Conservation (phyloP, 2,113 vertebrate genomes). For the Epinephelus cyanopodus region DNA sequence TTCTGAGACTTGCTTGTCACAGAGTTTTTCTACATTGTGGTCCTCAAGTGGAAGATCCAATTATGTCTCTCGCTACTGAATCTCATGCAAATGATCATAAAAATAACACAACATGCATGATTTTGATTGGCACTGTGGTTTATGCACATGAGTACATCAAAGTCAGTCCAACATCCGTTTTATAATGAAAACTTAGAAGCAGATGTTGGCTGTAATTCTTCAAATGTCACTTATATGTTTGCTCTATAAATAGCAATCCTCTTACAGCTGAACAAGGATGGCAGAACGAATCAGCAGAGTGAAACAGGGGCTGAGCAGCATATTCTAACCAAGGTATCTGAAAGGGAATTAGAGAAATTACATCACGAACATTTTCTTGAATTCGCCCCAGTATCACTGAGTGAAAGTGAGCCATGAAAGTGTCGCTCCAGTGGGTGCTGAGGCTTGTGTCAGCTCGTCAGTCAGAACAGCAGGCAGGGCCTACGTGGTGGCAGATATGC, state of each 20-base stretch:
- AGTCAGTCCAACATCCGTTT: neutral
- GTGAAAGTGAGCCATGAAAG: slow-evolving; percentile 36
- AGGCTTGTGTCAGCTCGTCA: slow-evolving; percentile 43
- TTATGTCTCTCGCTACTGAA: neutral
- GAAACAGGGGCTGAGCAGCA: neutral
- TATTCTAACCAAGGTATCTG: neutral
- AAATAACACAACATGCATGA: slow-evolving; percentile 3
- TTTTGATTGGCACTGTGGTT: slow-evolving; percentile 7
- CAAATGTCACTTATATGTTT: slow-evolving; percentile 6
- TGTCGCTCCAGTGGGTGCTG: slow-evolving; percentile 41
- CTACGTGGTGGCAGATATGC: slow-evolving; percentile 1
- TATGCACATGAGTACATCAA: neutral
- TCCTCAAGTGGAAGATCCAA: neutral
- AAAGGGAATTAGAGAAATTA: neutral
- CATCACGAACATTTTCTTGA: neutral
- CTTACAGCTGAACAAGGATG: neutral
- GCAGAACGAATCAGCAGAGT: neutral
- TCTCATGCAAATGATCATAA: neutral
- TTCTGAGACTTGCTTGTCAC: neutral
- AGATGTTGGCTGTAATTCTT: neutral
- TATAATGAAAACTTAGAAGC: neutral
- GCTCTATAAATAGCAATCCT: slow-evolving; percentile 6
- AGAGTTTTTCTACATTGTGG: neutral
- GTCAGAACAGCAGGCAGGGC: slow-evolving; percentile 40
- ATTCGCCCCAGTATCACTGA: neutral